phyloP scores from a whole-genome alignment of 2,888 invertebrate species.

The Agriotes lineatus region DNA sequence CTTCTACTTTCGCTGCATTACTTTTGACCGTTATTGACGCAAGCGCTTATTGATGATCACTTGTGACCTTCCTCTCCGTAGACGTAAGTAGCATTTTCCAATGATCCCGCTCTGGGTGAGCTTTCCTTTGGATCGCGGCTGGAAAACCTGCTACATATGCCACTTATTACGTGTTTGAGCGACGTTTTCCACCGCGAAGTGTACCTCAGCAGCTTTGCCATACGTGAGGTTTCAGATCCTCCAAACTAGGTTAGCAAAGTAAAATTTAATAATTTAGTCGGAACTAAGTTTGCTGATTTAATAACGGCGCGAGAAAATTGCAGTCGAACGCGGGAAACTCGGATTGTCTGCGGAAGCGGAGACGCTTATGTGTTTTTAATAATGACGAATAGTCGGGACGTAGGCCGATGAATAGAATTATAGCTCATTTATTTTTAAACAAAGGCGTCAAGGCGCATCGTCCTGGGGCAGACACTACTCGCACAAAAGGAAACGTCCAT shows the following conservation, averaged over 20 bases:
- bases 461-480: constrained; percentile 26
- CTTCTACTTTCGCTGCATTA: too few species aligned
- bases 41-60: too few species aligned
- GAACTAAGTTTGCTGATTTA: constrained; percentile 25
- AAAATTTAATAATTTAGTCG: constrained; percentile 36
- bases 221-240: constrained; percentile 26
- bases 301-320: constrained; percentile 28
- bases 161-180: constrained; percentile 34
- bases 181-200: constrained; percentile 28
- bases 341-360: background rate
- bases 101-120: background rate
- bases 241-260: constrained; percentile 33
- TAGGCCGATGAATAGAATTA: constrained; percentile 10
- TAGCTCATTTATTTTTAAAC: constrained; percentile 30
- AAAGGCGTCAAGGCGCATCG: constrained; percentile 22
- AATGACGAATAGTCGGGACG: background rate
- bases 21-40: too few species aligned
- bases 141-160: constrained; percentile 9
- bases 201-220: constrained; percentile 28
- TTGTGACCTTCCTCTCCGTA: too few species aligned
- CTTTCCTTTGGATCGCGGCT: background rate
- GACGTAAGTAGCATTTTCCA: too few species aligned
- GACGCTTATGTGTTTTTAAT: background rate
- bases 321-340: constrained; percentile 6
- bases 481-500: constrained; percentile 38